Conservation (phyloP, 2,113 vertebrate species). For the Myotis lucifugus region DNA sequence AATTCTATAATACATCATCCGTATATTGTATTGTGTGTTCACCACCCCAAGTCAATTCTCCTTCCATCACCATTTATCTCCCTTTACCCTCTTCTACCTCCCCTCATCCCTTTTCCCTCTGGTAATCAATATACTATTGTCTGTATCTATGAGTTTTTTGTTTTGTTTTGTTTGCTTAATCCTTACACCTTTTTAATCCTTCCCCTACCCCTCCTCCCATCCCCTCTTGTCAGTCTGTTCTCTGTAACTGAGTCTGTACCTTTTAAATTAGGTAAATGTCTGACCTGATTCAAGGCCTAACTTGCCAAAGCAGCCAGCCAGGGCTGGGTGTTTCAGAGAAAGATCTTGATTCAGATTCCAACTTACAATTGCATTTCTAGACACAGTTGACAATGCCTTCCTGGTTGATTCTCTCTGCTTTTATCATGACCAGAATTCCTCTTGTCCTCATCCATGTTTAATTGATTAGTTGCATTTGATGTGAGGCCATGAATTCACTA, state of each 20-base stretch:
- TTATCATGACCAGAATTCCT: background rate
- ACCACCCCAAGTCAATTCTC: background rate
- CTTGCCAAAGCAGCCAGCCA: slow-evolving; percentile 5
- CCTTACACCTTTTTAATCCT: background rate
- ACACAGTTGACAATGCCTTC: background rate
- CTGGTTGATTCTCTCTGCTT: background rate
- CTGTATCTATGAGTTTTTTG: background rate
- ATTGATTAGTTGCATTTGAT: slow-evolving; percentile 12
- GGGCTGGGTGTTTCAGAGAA: background rate
- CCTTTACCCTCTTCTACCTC: background rate
- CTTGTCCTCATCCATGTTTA: background rate
- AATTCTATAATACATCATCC: background rate
- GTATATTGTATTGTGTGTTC: background rate
- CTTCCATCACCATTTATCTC: background rate
- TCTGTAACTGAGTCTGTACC: background rate
- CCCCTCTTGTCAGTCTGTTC: background rate
- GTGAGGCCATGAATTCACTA: background rate
- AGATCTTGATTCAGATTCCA: background rate
- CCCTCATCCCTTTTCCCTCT: background rate
- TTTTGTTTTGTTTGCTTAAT: background rate
- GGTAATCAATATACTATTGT: background rate
- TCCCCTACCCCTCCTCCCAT: background rate
- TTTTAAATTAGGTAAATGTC: background rate
- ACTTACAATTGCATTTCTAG: background rate
- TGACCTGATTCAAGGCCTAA: background rate